Evolutionary conservation across 2,888 invertebrate genomes (phyloP).

Genomic region (Watsonalla binaria): DNA sequence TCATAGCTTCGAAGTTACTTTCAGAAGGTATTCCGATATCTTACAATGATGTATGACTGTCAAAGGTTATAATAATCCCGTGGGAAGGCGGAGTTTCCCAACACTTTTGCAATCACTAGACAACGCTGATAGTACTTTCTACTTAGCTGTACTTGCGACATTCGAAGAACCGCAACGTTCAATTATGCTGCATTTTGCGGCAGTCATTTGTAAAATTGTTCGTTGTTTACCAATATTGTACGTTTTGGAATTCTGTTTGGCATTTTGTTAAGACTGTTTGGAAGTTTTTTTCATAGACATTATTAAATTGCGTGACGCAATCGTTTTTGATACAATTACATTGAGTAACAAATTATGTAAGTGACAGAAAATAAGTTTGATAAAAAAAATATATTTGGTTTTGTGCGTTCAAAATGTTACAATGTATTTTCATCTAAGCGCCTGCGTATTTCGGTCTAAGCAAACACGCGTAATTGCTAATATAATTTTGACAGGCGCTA

Average conservation of each 20-base stretch:
- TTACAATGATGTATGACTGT: neutral
- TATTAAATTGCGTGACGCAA: no score
- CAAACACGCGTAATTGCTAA: slow-evolving; percentile 41
- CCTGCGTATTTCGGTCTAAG: neutral
- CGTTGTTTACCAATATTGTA: neutral
- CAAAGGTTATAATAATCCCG: neutral
- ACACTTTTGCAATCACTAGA: neutral
- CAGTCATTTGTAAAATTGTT: slow-evolving; percentile 1
- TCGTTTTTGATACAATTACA: no score
- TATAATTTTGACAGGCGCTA: slow-evolving; percentile 56
- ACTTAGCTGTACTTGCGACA: slow-evolving; percentile 15
- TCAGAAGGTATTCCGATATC: neutral
- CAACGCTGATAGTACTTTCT: neutral
- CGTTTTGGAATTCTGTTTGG: slow-evolving; percentile 15
- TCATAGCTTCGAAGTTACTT: neutral
- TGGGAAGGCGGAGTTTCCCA: neutral
- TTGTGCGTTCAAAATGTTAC: no score
- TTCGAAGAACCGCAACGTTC: slow-evolving; percentile 14
- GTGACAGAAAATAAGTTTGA: no score
- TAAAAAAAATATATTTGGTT: no score
- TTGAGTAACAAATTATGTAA: no score
- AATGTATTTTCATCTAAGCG: no score
- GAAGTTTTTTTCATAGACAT: no score
- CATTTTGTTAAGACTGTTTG: no score
- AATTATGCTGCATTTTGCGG: slow-evolving; percentile 19